A percentile compares a stretch with the other conserved stretches of the same genome.
These are phyloP conservation scores for Drosophila subpulchrella DNA, from an alignment of 1,140 invertebrate genomes.

Conservation along the genomic window DNA sequence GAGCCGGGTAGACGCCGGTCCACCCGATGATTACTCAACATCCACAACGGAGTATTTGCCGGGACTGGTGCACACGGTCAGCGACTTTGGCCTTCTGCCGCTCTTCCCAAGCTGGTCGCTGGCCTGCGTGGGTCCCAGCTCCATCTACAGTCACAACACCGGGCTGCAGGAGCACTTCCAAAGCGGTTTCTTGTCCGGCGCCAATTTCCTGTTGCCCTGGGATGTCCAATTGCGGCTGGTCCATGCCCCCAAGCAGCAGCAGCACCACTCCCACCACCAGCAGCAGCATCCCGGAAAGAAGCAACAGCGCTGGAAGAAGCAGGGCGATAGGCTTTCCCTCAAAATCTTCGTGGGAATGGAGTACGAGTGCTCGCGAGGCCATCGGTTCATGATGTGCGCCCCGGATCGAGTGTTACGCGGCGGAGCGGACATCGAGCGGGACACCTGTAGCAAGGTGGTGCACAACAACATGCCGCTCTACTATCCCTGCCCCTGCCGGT, in stretches of 20 bases:
- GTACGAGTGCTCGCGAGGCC: constrained; percentile 98
- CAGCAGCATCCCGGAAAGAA: constrained; percentile 56
- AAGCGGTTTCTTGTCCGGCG: constrained; percentile 94
- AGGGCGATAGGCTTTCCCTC: constrained; percentile 88
- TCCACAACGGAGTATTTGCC: constrained; percentile 96
- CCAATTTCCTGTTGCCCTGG: constrained; percentile 97
- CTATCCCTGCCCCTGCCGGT: constrained; percentile 94
- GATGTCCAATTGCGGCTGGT: constrained; percentile 92
- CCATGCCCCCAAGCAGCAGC: constrained; percentile 58
- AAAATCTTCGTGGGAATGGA: constrained; percentile 98
- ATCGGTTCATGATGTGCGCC: constrained; percentile 96
- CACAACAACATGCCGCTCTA: constrained; percentile 96
- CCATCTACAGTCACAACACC: constrained; percentile 95
- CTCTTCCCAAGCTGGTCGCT: constrained; percentile 97
- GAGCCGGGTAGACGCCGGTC: constrained; percentile 1
- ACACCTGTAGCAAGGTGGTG: constrained; percentile 93
- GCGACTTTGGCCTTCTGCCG: constrained; percentile 91
- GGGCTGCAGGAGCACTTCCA: constrained; percentile 91
- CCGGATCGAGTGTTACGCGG: constrained; percentile 94
- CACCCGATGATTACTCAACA: constrained; percentile 79
- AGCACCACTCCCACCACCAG: constrained; percentile 41
- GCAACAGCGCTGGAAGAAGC: constrained; percentile 70
- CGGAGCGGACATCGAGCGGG: constrained; percentile 90
- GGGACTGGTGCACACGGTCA: constrained; percentile 94
- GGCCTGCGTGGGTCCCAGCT: constrained; percentile 94